Conservation (phyloP, 2,797 vertebrate genomes). For the Ibycter americanus region DNA sequence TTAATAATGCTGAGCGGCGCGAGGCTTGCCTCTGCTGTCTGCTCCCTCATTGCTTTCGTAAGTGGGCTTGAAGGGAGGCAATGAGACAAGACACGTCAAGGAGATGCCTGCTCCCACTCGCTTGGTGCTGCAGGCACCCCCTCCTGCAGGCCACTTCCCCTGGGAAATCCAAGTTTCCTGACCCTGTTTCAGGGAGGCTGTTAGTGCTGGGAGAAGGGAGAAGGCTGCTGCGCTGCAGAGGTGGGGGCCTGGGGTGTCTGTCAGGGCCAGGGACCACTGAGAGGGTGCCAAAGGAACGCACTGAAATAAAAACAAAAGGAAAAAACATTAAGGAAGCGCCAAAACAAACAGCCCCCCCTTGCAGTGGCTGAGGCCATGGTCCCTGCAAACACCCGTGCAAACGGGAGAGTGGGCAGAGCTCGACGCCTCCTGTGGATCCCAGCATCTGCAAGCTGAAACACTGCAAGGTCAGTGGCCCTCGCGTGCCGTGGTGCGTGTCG, state of each 20-base stretch:
- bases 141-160: background rate
- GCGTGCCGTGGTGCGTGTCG: fast-evolving
- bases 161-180: background rate
- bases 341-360: fast-evolving
- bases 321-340: background rate
- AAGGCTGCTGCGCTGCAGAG: background rate
- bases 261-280: background rate
- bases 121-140: background rate
- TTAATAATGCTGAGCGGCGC: slow-evolving; percentile 34
- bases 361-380: background rate
- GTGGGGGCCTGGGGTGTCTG: background rate
- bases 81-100: slow-evolving; percentile 40
- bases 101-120: background rate
- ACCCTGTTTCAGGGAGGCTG: background rate
- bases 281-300: background rate
- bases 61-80: slow-evolving; percentile 68
- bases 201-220: background rate
- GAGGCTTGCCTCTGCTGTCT: slow-evolving; percentile 55
- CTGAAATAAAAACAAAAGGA: background rate
- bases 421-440: background rate
- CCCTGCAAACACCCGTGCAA: background rate
- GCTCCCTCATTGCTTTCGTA: slow-evolving; percentile 65
- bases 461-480: background rate
- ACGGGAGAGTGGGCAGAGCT: background rate
- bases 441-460: background rate